Evolutionary conservation across 2,888 invertebrate species (phyloP), one percentile per base, ranked within the genome.

Genomic region (Andrena trimmerana): DNA sequence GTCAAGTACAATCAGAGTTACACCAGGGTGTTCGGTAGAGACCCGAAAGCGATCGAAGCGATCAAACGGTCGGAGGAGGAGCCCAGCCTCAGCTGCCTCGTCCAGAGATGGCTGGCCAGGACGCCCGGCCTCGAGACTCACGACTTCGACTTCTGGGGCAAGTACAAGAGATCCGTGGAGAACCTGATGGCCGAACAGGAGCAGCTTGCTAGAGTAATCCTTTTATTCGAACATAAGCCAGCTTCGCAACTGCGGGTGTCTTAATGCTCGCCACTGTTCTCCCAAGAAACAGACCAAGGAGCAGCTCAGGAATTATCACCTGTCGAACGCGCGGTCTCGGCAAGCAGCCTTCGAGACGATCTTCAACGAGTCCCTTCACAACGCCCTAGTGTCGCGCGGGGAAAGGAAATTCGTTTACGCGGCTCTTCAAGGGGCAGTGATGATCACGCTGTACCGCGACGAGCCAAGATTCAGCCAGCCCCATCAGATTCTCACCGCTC

Each of bases 381-480:
- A 97, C 65, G 97, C 97, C 0, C 95, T 99, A 42, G 95, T 98
- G 0, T 96, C 97, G 1, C 96, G 99, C 82, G 99, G 99, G 20
- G 98, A 98, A 90, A 95, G 99, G 75, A 95, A 99, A 83, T 96
- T 99, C 89, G 97, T 97, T 2, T 98, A 99, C 94, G 96, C 96
- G 78, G 99, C 99, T 0, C 95, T 99, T 71, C 99, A 99, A 93
- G 99, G 99, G 4, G 99, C 99, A 33, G 97, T 99, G 92, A 98
- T 99, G 98, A 99, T 99, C 76, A 99, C 98, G 0, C 97, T 99
- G 93, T 99, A 99, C 94, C 95, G 99, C 63, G 99, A 99, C 92
- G 99, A 99, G 95, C 99, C 99, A 0, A 96, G 99, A 65, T 99
- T 99, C 95, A 99, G 99, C 90, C 99, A 99, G 94, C 99, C 99